phyloP scores from a whole-genome alignment of 1,140 invertebrate genomes.

The Mamestra configurata region DNA sequence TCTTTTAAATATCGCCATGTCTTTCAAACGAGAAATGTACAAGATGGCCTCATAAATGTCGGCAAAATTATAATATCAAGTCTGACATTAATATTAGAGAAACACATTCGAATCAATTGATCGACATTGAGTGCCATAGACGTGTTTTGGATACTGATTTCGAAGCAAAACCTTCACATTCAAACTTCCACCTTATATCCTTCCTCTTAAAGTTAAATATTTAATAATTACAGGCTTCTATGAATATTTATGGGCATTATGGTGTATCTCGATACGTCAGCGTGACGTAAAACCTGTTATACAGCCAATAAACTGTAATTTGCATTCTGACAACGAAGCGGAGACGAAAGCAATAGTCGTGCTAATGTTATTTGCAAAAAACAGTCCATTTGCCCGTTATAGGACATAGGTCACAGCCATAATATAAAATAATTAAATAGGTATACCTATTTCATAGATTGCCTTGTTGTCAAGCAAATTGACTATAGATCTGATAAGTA shows the following conservation, averaged over 20 bases:
- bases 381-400: neutral
- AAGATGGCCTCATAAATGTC: neutral
- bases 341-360: conserved; percentile 18
- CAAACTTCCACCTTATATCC: conserved; percentile 23
- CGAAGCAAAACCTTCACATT: conserved; percentile 3
- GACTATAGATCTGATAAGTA: neutral
- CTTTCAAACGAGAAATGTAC: neutral
- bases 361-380: conserved; percentile 12
- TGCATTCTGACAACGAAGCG: conserved; percentile 13
- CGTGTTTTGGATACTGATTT: conserved; percentile 44
- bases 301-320: conserved; percentile 38
- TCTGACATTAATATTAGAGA: conserved; percentile 26
- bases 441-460: neutral
- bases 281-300: conserved; percentile 49
- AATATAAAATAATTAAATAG: neutral
- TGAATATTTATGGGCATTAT: conserved; percentile 48
- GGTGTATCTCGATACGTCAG: conserved; percentile 39
- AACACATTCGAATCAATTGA: conserved; percentile 31
- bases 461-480: neutral
- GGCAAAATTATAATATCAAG: neutral
- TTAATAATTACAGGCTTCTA: neutral
- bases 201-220: conserved; percentile 18
- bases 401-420: neutral
- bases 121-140: conserved; percentile 41
- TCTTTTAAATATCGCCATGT: neutral